Conservation (phyloP, 2,888 invertebrate species). For the Helleia helle region DNA sequence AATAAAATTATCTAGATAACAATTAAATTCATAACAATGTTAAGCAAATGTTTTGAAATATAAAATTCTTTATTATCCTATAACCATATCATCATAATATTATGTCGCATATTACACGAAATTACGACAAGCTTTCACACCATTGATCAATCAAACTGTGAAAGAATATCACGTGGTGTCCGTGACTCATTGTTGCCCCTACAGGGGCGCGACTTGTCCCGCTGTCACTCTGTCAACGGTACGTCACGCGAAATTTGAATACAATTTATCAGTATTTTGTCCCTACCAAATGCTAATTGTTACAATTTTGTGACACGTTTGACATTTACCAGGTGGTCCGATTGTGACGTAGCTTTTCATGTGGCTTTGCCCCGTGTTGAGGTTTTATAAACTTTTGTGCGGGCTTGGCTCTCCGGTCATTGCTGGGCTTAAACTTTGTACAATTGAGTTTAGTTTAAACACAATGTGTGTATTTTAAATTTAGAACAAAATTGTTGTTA, state of each 20-base stretch:
- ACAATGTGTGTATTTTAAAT: too few species aligned
- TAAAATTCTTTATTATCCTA: too few species aligned
- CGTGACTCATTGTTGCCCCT: conserved; percentile 39
- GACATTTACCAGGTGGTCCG: conserved; percentile 12
- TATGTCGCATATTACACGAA: too few species aligned
- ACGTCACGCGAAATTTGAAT: conserved; percentile 55
- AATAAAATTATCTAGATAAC: too few species aligned
- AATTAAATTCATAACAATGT: too few species aligned
- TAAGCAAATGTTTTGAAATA: too few species aligned
- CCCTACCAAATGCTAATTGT: conserved; percentile 29
- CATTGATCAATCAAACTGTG: conserved; percentile 46
- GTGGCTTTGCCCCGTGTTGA: neutral
- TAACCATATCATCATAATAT: too few species aligned
- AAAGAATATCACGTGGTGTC: conserved; percentile 35
- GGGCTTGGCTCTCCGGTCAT: too few species aligned
- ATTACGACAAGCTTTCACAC: conserved; percentile 15
- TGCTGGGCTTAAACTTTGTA: too few species aligned
- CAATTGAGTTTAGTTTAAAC: too few species aligned
- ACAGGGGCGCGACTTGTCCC: conserved; percentile 41
- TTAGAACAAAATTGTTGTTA: too few species aligned
- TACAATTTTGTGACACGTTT: conserved; percentile 21
- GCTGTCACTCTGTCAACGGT: conserved; percentile 43
- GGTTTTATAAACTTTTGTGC: conserved; percentile 1
- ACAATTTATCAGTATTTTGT: conserved; percentile 39
- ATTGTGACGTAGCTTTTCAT: conserved; percentile 4